A percentile compares a stretch with the other conserved stretches of the same genome.
phyloP scores from a whole-genome alignment of 2,888 invertebrate species.

The Crepidodera aurea region DNA sequence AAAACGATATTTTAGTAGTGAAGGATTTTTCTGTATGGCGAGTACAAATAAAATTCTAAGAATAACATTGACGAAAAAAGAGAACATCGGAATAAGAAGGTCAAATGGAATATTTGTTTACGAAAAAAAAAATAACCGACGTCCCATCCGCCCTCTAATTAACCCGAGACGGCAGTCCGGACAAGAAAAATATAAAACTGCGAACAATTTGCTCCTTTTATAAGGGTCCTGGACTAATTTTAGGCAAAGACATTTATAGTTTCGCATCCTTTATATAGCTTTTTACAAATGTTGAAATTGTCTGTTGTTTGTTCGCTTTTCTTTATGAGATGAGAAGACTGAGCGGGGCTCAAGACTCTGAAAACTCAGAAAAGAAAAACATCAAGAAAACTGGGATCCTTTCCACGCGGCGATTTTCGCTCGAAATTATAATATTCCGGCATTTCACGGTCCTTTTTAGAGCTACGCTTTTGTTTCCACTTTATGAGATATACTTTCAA shows the following conservation, averaged over 20 bases:
- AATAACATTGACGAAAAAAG: background rate
- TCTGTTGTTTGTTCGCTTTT: constrained; percentile 52
- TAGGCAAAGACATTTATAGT: constrained; percentile 59
- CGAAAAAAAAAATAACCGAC: constrained; percentile 15
- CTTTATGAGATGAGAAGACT: constrained; percentile 40
- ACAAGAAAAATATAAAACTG: constrained; percentile 55
- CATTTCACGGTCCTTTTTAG: constrained; percentile 39
- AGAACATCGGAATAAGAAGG: background rate
- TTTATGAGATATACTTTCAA: constrained; percentile 41
- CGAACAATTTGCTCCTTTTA: constrained; percentile 51
- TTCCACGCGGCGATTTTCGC: constrained; percentile 35
- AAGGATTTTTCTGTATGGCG: too few relatives aligned
- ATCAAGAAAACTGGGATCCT: constrained; percentile 38
- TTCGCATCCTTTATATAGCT: constrained; percentile 57
- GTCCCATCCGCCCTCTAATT: constrained; percentile 23
- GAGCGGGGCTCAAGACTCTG: constrained; percentile 33
- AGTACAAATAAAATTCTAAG: too few relatives aligned
- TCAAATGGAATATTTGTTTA: constrained; percentile 13
- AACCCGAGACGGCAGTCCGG: constrained; percentile 20
- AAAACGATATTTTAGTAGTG: too few relatives aligned
- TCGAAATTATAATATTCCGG: constrained; percentile 46
- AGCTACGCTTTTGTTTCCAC: constrained; percentile 42
- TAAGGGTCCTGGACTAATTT: constrained; percentile 54
- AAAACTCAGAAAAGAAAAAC: constrained; percentile 39
- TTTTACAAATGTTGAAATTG: constrained; percentile 57